phyloP scores from a whole-genome alignment of 2,888 invertebrate genomes.

The Aporophyla lueneburgensis region DNA sequence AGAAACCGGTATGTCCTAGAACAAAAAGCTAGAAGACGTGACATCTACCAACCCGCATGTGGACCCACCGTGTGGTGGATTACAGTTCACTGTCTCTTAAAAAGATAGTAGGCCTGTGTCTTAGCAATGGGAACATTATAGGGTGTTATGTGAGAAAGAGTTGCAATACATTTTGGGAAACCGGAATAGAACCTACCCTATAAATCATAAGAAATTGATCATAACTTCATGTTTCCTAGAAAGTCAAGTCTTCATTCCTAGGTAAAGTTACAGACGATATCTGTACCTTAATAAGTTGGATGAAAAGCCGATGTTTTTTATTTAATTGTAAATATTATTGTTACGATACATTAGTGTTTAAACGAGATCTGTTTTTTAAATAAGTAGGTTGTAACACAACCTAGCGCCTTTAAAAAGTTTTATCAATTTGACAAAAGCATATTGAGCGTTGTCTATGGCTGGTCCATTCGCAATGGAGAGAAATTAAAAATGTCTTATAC shows the following conservation, averaged over 20 bases:
- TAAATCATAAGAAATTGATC: background rate
- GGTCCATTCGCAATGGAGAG: slow-evolving; percentile 73
- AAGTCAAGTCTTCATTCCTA: slow-evolving; percentile 53
- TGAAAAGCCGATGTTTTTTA: slow-evolving; percentile 71
- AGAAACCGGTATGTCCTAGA: too few species aligned
- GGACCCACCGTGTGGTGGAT: too few species aligned
- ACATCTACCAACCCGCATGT: too few species aligned
- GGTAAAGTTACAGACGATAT: slow-evolving; percentile 42
- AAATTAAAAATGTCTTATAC: slow-evolving; percentile 59
- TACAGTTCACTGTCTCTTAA: too few species aligned
- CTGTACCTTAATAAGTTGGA: slow-evolving; percentile 56
- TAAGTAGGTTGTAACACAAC: slow-evolving; percentile 77
- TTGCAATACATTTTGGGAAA: too few species aligned
- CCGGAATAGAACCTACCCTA: background rate
- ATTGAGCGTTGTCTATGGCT: slow-evolving; percentile 72
- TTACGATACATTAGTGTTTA: slow-evolving; percentile 82
- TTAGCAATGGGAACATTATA: too few species aligned
- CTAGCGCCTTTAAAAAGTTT: slow-evolving; percentile 70
- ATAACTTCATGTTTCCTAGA: slow-evolving; percentile 21
- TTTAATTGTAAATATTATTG: slow-evolving; percentile 84
- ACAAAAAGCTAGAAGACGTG: too few species aligned
- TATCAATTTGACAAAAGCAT: slow-evolving; percentile 79
- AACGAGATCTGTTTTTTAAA: slow-evolving; percentile 84
- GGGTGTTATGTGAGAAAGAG: too few species aligned
- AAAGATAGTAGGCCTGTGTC: too few species aligned